phyloP scores from a whole-genome alignment of 2,888 invertebrate genomes.

The Lycia hirtaria region DNA sequence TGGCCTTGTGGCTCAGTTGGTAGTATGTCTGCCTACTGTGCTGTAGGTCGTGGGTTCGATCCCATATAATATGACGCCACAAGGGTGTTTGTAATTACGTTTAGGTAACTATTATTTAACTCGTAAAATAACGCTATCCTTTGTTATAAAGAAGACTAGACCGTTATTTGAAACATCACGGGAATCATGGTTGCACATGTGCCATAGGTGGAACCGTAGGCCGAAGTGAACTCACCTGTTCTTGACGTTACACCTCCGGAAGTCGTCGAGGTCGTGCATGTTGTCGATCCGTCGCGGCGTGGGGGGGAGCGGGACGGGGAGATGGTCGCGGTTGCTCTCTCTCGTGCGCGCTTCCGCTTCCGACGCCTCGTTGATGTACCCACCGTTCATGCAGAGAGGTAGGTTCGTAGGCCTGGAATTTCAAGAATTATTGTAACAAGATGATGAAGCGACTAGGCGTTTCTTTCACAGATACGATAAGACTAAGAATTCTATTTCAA shows the following conservation, averaged over 20 bases:
- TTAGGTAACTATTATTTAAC: too few relatives aligned
- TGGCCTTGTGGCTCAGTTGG: too few relatives aligned
- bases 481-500: too few relatives aligned
- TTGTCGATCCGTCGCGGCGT: slow-evolving; percentile 54
- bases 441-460: too few relatives aligned
- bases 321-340: slow-evolving; percentile 66
- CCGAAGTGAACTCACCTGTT: slow-evolving; percentile 75
- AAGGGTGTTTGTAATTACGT: too few relatives aligned
- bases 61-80: too few relatives aligned
- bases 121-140: neutral
- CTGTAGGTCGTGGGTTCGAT: too few relatives aligned
- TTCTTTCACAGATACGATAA: too few relatives aligned
- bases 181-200: too few relatives aligned
- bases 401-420: slow-evolving; percentile 87
- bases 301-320: slow-evolving; percentile 41
- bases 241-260: slow-evolving; percentile 86
- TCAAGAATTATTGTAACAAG: too few relatives aligned
- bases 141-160: neutral
- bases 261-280: slow-evolving; percentile 60
- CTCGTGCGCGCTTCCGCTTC: slow-evolving; percentile 82
- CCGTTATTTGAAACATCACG: neutral
- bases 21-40: too few relatives aligned
- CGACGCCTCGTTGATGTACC: slow-evolving; percentile 92
- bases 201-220: too few relatives aligned
- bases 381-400: slow-evolving; percentile 90